Conservation (phyloP, 2,113 vertebrate species). For the Tupaia chinensis region DNA sequence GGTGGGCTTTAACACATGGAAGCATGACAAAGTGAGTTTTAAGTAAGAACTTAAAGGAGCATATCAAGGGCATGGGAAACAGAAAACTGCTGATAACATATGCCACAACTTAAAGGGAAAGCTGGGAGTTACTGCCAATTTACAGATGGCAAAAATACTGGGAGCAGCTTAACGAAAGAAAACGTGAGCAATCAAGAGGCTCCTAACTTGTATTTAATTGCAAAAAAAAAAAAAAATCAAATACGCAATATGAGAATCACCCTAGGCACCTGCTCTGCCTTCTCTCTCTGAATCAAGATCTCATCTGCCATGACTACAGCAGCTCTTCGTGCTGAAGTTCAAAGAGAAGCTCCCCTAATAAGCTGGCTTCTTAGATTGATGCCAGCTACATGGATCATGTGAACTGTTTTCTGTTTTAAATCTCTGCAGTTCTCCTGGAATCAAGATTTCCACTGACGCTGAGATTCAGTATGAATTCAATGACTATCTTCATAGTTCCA, state of each 20-base stretch:
- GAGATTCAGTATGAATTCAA: constrained; percentile 62
- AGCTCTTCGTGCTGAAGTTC: background rate
- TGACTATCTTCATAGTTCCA: constrained; percentile 43
- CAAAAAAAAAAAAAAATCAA: background rate
- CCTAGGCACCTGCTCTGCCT: background rate
- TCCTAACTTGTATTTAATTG: constrained; percentile 72
- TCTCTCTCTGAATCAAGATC: background rate
- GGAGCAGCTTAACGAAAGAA: constrained; percentile 64
- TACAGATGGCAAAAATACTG: constrained; percentile 66
- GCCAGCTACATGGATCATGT: background rate
- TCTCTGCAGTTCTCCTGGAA: constrained; percentile 13
- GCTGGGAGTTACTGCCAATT: constrained; percentile 48
- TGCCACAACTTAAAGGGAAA: background rate
- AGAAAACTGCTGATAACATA: constrained; percentile 48
- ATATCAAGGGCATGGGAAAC: background rate
- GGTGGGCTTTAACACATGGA: background rate
- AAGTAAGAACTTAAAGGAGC: constrained; percentile 30
- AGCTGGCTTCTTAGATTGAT: background rate
- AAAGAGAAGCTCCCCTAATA: background rate
- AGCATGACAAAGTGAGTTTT: background rate
- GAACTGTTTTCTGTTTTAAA: constrained; percentile 56
- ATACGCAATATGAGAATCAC: constrained; percentile 37
- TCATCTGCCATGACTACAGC: background rate
- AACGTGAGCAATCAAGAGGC: constrained; percentile 51
- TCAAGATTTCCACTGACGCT: constrained; percentile 25